Evolutionary conservation across 2,888 invertebrate genomes (phyloP), one percentile per base, ranked within the genome.

Genomic region (Blera fallax): DNA sequence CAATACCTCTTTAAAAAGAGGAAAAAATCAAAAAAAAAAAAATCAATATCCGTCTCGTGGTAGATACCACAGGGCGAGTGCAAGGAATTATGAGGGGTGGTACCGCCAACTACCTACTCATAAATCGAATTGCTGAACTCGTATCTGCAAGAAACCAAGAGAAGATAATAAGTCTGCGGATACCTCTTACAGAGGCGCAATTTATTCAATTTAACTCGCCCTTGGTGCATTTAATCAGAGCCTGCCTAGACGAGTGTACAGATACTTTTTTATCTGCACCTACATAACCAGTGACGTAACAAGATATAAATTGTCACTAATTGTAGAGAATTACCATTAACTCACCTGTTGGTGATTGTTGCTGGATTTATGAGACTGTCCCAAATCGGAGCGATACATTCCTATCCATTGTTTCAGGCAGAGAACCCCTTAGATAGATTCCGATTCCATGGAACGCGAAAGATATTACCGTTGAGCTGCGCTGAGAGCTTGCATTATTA

Each of bases 221-320:
- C 64, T 82, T 82, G 82, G 58, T 65, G 64, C 58, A 70, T 45
- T 77, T 56, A 70, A 37, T 52, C 70, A 45, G 48, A 7, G 10
- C 11, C 69, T 52, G 21, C 65, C 45, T 8, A 60, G 50, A 65
- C 50, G n/a, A 52, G 21, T 52, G 27, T 27, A 40, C 43, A 11
- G 21, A 6, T 10, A 32, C 14, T 24, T 48, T 10, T 14, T 11
- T 34, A 7, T 24, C 18, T 27, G 32, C 56, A 70, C 24, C 4
- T 29, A 32, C 27, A 74, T n/a, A 24, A 64, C 32, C 70, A 29
- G 56, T 56, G 2, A 45, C n/a, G 27, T 16, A 76, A 77, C 56
- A 18, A 58, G 70, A 67, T 37, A 78, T 82, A 72, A 82, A 82
- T 82, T 78, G 72, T 82, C 70, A 60, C 70, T 82, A 78, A 77